Percentiles rank a stretch among this genome's conserved stretches.
Evolutionary conservation across 2,113 vertebrate species (phyloP).

Genomic region (Sprattus sprattus): DNA sequence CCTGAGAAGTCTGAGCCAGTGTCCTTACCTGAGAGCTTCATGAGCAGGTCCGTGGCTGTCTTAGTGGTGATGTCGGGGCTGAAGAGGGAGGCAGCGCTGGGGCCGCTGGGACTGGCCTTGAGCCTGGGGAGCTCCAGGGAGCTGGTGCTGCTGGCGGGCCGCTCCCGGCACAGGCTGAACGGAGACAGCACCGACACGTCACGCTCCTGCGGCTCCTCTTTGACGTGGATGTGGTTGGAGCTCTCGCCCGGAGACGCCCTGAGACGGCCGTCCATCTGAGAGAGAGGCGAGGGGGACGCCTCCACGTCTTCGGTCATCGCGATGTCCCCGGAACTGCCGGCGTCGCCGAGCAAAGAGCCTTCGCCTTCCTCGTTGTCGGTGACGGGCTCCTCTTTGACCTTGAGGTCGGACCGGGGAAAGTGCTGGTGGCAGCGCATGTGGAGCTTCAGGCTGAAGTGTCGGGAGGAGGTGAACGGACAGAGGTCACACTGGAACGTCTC

Average conservation of each 20-base stretch:
- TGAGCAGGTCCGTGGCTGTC: conserved; percentile 97
- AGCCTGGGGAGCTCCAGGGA: conserved; percentile 83
- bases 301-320: conserved; percentile 60
- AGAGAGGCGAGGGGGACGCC: conserved; percentile 60
- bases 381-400: conserved; percentile 95
- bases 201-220: conserved; percentile 94
- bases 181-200: conserved; percentile 77
- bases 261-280: conserved; percentile 62
- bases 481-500: conserved; percentile 99
- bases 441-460: conserved; percentile 99
- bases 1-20: not conserved
- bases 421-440: conserved; percentile 99
- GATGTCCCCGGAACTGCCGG: conserved; percentile 69
- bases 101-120: conserved; percentile 60
- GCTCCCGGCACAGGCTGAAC: conserved; percentile 82
- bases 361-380: conserved; percentile 90
- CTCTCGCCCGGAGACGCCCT: conserved; percentile 73
- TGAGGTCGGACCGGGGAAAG: conserved; percentile 92
- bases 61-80: conserved; percentile 97
- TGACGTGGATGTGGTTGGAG: conserved; percentile 82
- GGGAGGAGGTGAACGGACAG: conserved; percentile 97
- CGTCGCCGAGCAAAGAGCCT: conserved; percentile 79
- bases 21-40: conserved; percentile 92
- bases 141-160: conserved; percentile 80
- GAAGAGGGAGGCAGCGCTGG: conserved; percentile 85